A percentile compares a stretch with the other conserved stretches of the same genome.
Evolutionary conservation across 2,888 invertebrate genomes (phyloP).

Genomic region (Cephus sareptanus): DNA sequence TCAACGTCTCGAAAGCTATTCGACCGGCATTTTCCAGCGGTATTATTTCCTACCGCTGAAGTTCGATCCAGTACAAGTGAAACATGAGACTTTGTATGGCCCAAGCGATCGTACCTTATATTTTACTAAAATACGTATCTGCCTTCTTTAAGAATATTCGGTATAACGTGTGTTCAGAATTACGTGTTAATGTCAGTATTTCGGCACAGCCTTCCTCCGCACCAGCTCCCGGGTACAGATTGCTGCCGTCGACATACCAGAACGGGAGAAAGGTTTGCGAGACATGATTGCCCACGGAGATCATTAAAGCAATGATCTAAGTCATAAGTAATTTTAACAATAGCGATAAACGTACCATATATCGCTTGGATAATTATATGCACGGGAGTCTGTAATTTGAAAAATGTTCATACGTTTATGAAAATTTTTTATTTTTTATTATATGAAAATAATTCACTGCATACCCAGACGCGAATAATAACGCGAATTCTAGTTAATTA

Average conservation of each 20-base stretch:
- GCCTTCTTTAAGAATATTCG: not conserved
- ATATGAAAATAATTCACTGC: too few species aligned
- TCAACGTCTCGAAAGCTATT: conserved; percentile 39
- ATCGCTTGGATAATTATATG: not conserved
- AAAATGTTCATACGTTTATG: too few species aligned
- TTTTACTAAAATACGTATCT: not conserved
- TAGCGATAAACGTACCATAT: not conserved
- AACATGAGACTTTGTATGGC: not conserved
- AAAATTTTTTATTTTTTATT: too few species aligned
- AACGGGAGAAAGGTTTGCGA: not conserved
- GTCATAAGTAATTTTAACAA: not conserved
- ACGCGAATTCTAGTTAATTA: not conserved
- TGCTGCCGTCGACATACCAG: not conserved
- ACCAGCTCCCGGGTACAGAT: not conserved
- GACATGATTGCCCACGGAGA: not conserved
- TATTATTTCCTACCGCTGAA: not conserved
- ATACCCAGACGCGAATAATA: too few species aligned
- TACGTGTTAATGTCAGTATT: not conserved
- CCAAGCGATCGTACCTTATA: not conserved
- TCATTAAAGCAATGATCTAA: not conserved
- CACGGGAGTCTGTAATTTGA: not conserved
- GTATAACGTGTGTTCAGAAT: not conserved
- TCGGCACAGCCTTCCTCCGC: not conserved
- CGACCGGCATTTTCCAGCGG: conserved; percentile 30
- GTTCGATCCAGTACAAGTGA: not conserved